These are phyloP conservation scores for Holacanthella duospinosa DNA, from an alignment of 2,888 invertebrate species.

Conservation along the genomic window DNA sequence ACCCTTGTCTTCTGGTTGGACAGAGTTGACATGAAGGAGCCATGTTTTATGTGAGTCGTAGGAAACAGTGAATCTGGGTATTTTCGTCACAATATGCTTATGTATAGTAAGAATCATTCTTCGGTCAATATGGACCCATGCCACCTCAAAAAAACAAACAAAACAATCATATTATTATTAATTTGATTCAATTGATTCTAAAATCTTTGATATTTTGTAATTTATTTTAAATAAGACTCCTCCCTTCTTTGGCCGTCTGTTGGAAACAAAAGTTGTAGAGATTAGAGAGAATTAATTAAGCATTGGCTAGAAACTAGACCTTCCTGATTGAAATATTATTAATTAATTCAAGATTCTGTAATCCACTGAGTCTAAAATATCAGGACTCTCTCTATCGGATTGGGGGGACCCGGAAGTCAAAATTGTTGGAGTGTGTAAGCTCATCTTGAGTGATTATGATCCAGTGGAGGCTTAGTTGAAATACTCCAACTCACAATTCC, in stretches of 20 bases:
- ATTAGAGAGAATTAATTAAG: not conserved
- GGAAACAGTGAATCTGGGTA: slow-evolving; percentile 81
- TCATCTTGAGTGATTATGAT: slow-evolving; percentile 35
- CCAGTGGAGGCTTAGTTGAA: slow-evolving; percentile 24
- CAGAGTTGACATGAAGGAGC: slow-evolving; percentile 79
- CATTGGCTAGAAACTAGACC: not conserved
- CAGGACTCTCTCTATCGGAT: not conserved
- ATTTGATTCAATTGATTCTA: too few species aligned
- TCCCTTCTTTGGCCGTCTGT: not conserved
- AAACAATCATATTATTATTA: too few species aligned
- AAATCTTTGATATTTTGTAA: too few species aligned
- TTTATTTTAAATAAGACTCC: too few species aligned
- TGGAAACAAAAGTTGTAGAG: not conserved
- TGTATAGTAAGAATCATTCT: slow-evolving; percentile 89
- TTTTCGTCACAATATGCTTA: slow-evolving; percentile 77
- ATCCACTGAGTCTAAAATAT: not conserved
- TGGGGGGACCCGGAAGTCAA: slow-evolving; percentile 15
- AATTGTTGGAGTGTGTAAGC: slow-evolving; percentile 12
- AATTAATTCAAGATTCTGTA: not conserved
- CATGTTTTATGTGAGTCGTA: slow-evolving; percentile 87
- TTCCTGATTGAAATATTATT: not conserved
- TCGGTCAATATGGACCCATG: slow-evolving; percentile 88
- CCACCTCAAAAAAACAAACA: slow-evolving; percentile 54
- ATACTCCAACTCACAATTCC: not conserved
- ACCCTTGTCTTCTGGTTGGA: slow-evolving; percentile 70